phyloP scores from a whole-genome alignment of 2,113 vertebrate species.

The Hippocampus guttulatus region DNA sequence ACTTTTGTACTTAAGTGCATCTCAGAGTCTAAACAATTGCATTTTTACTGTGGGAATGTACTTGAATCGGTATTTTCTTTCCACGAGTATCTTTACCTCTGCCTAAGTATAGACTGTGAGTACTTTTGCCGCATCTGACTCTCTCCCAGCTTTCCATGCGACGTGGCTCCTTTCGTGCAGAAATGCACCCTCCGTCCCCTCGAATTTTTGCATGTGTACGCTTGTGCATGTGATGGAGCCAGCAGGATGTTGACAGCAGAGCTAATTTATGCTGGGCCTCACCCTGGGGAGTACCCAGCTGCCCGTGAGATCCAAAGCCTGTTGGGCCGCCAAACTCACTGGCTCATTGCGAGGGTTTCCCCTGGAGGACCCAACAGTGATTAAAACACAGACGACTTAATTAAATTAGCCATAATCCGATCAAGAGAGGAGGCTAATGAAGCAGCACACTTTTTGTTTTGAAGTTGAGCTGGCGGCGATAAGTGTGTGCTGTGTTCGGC shows the following conservation, averaged over 20 bases:
- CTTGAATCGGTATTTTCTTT: no score
- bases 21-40: no score
- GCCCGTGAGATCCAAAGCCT: constrained; percentile 66
- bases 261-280: constrained; percentile 63
- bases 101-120: not conserved
- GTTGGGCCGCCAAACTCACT: constrained; percentile 62
- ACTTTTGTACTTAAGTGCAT: no score
- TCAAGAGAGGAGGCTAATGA: constrained; percentile 63
- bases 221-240: constrained; percentile 39
- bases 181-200: constrained; percentile 25
- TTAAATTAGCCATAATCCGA: constrained; percentile 67
- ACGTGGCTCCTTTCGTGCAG: constrained; percentile 37
- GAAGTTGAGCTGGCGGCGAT: constrained; percentile 45
- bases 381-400: constrained; percentile 68
- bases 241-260: constrained; percentile 63
- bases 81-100: no score
- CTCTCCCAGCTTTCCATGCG: constrained; percentile 13
- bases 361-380: constrained; percentile 50
- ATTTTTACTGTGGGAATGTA: no score
- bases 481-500: constrained; percentile 17
- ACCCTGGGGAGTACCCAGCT: constrained; percentile 68
- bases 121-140: not conserved
- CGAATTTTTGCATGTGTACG: constrained; percentile 24
- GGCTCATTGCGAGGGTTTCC: constrained; percentile 60
- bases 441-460: constrained; percentile 49